Percentiles rank a stretch among this genome's conserved stretches.
These are phyloP conservation scores for Hylia prasina DNA, from an alignment of 2,113 vertebrate genomes.

Conservation along the genomic window DNA sequence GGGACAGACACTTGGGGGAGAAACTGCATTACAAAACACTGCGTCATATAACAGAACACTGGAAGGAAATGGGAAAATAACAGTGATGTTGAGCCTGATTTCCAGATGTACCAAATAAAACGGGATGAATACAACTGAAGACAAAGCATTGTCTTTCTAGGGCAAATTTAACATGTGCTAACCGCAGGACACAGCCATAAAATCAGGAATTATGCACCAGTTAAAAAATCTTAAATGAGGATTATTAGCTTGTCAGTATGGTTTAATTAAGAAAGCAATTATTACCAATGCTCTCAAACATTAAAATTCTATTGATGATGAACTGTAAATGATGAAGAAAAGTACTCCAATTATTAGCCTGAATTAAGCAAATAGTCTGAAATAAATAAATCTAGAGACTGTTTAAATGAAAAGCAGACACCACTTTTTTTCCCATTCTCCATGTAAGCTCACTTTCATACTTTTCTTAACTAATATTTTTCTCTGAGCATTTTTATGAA, in stretches of 20 bases:
- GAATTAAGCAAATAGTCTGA: neutral
- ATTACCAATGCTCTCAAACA: neutral
- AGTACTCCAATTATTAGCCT: neutral
- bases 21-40: neutral
- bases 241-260: neutral
- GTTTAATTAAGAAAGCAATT: neutral
- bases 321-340: neutral
- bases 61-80: neutral
- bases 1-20: neutral
- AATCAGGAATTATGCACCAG: neutral
- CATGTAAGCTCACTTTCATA: neutral
- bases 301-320: neutral
- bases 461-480: neutral
- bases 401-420: neutral
- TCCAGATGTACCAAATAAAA: constrained; percentile 4
- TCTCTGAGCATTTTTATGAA: neutral
- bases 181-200: neutral
- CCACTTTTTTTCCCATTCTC: neutral
- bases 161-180: neutral
- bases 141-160: neutral
- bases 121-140: neutral
- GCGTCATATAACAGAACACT: neutral
- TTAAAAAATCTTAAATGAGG: neutral
- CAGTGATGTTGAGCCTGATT: neutral
- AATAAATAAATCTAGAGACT: neutral